Percentiles rank a stretch among this genome's conserved stretches.
Conservation (phyloP, 2,888 invertebrate species). For the Gibbula magus region DNA sequence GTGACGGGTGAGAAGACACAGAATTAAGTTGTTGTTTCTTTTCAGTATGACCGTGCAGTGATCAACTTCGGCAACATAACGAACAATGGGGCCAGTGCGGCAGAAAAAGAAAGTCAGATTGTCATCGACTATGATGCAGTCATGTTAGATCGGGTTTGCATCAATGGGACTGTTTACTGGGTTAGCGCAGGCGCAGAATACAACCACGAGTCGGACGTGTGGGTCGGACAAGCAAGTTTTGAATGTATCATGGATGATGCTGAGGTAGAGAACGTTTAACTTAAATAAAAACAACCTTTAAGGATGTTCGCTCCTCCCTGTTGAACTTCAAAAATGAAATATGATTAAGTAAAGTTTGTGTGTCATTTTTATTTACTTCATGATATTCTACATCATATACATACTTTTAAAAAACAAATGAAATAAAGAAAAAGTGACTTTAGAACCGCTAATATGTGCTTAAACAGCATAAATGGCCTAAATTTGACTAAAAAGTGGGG, state of each 20-base stretch:
- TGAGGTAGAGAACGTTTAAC: not conserved
- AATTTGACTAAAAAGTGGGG: too few relatives aligned
- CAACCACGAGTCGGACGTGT: conserved; percentile 65
- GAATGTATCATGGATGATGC: conserved; percentile 42
- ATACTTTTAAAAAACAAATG: too few relatives aligned
- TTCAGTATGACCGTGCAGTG: conserved; percentile 68
- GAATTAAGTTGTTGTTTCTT: not conserved
- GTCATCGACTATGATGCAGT: conserved; percentile 66
- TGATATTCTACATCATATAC: too few relatives aligned
- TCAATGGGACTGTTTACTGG: conserved; percentile 61
- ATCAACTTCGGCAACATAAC: conserved; percentile 65
- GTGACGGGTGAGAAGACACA: too few relatives aligned
- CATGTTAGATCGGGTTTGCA: conserved; percentile 54
- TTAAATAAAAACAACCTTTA: too few relatives aligned
- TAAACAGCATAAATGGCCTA: too few relatives aligned
- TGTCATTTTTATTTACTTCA: too few relatives aligned
- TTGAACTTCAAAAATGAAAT: too few relatives aligned
- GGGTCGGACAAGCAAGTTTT: conserved; percentile 71
- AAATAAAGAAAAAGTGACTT: too few relatives aligned
- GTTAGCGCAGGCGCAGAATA: conserved; percentile 73
- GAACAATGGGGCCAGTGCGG: conserved; percentile 35
- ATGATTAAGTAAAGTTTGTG: too few relatives aligned
- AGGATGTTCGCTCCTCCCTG: too few relatives aligned
- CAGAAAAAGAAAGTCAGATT: conserved; percentile 45
- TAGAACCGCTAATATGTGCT: too few relatives aligned